Evolutionary conservation across 2,888 invertebrate genomes (phyloP), one percentile per base, ranked within the genome.

Genomic region (Apamea sordens): DNA sequence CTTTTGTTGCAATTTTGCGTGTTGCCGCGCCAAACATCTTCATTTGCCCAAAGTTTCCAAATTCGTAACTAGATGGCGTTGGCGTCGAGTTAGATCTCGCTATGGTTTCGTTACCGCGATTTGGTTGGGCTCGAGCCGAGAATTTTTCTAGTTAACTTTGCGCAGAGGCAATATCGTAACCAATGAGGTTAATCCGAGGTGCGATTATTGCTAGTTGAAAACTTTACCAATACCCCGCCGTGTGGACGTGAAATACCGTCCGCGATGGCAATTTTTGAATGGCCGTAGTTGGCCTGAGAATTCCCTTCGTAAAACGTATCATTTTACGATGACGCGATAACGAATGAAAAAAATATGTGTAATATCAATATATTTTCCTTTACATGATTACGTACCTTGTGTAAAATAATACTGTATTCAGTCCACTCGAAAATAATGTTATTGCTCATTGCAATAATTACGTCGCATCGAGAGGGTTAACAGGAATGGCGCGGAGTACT

Each of bases 161-260:
- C 98, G 98, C 98, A 98, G 98, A 97, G 98, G 98, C 98, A 98
- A 98, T 98, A 98, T 98, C 98, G 98, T 98, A 98, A 98, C 98
- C 98, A 97, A 98, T 98, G 98, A 98, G 98, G 98, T 98, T 97
- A 96, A 97, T 98, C 98, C 98, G 98, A 98, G 98, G 98, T 98
- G 98, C 98, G 98, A 98, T 98, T 98, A 98, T 98, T 98, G 98
- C 98, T 98, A 98, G 98, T 98, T 98, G 98, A 98, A 98, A 98
- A 98, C 98, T 98, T 98, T 98, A 95, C 95, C 95, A 95, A 96
- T 95, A 95, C 95, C 95, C 95, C 95, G 95, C 95, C 95, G 86
- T 93, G 95, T 94, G 96, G 95, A 94, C 95, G 95, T 95, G 95
- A 95, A 95, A 95, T 93, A 96, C 94, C 95, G 96, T 94, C 96